A percentile compares a stretch with the other conserved stretches of the same genome.
These are phyloP conservation scores for Meloidogyne chitwoodi DNA, from an alignment of 1,140 invertebrate genomes.

Conservation along the genomic window DNA sequence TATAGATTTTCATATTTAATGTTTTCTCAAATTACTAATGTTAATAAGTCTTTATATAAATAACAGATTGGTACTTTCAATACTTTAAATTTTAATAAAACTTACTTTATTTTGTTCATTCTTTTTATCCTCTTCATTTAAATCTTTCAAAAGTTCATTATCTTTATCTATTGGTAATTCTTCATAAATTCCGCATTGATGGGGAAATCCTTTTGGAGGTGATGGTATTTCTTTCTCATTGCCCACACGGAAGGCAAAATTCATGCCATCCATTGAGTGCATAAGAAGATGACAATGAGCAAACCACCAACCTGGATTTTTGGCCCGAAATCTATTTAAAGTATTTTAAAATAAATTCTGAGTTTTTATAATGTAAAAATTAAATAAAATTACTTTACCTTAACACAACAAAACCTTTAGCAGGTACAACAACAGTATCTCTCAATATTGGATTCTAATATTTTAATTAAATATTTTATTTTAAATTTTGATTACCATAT, in stretches of 20 bases:
- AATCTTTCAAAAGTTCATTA: not conserved
- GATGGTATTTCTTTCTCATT: slow-evolving; percentile 39
- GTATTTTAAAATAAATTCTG: too few relatives aligned
- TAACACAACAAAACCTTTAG: slow-evolving; percentile 47
- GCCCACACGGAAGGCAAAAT: slow-evolving; percentile 48
- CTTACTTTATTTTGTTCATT: not conserved
- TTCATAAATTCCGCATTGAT: slow-evolving; percentile 43
- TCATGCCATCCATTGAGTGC: slow-evolving; percentile 48
- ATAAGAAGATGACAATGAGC: slow-evolving; percentile 46
- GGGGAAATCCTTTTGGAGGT: slow-evolving; percentile 40
- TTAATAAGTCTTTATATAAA: too few relatives aligned
- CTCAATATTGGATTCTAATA: slow-evolving; percentile 41
- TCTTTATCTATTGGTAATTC: slow-evolving; percentile 1
- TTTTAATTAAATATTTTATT: not conserved
- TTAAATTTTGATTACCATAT: not conserved
- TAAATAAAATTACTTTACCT: slow-evolving; percentile 26
- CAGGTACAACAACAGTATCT: slow-evolving; percentile 47
- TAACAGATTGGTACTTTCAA: too few relatives aligned
- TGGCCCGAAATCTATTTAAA: slow-evolving; percentile 39
- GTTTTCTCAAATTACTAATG: too few relatives aligned
- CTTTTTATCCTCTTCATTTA: not conserved
- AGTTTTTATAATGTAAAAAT: too few relatives aligned
- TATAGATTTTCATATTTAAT: too few relatives aligned
- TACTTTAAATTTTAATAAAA: too few relatives aligned
- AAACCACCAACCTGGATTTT: slow-evolving; percentile 50